Evolutionary conservation across 1,140 invertebrate genomes (phyloP).

Genomic region (Ceratitis capitata): DNA sequence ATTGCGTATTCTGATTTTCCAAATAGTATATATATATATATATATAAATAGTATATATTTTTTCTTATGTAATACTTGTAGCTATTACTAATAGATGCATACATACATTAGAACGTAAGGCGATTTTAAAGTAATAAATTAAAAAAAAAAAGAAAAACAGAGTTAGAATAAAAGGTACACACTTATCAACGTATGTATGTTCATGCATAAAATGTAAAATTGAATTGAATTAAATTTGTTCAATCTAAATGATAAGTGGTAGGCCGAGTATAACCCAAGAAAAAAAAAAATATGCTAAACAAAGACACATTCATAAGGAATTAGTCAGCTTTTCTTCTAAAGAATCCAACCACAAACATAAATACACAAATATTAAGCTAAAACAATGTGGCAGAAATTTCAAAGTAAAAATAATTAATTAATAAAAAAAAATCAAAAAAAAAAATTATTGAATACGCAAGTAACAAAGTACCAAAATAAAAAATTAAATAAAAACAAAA

Average conservation of each 20-base stretch:
- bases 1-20: conserved; percentile 39
- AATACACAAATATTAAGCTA: not conserved
- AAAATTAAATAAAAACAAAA: not conserved
- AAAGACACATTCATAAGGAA: no score
- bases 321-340: no score
- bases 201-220: not conserved
- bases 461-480: not conserved
- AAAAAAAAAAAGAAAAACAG: not conserved
- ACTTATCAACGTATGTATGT: no score
- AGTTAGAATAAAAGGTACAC: not conserved
- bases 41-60: conserved; percentile 27
- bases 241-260: no score
- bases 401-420: not conserved
- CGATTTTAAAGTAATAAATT: conserved; percentile 22
- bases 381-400: not conserved
- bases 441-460: not conserved
- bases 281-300: not conserved
- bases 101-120: not conserved
- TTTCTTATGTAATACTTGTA: conserved; percentile 19
- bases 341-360: not conserved
- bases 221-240: not conserved
- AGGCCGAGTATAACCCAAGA: no score
- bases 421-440: not conserved
- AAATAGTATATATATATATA: conserved; percentile 33
- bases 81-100: not conserved